Base-by-base conservation (phyloP, 2,113 vertebrate genomes). In the Desmodus rotundus region DNA sequence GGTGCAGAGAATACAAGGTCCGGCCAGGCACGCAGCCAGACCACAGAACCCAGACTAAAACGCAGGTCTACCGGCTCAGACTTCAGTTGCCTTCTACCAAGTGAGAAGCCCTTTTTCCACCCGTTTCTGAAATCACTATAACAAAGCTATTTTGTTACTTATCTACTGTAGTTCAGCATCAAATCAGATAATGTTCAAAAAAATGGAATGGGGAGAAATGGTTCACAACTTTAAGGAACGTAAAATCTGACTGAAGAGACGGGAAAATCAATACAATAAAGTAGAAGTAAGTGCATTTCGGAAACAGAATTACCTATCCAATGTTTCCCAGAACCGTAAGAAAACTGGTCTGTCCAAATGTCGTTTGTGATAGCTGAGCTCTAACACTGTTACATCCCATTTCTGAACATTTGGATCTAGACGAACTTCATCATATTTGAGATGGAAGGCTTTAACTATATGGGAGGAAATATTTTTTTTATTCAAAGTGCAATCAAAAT, bases 371-470 rank as follows among this genome's bases (percentile, higher is more conserved):
- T 99, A 99, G 98, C 99, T 99, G 78, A 99, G 98, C 96, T 99
- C 99, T 98, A 99, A 98, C 89, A 99, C 99, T 41, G 99, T 99
- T 15, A 99, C 99, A 50, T 99, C 99, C 99, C 99, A 99, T 92
- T 99, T 99, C 98, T 99, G 99, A 88, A 99, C 99, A 8, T 99
- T 99, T 92, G 99, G 99, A 98, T 99, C 99, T 36, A 98, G 99
- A 93, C 99, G 99, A 56, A 99, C 99, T 97, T 99, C 99, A 31
- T 99, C 99, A 2, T 99, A 99, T 74, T 99, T 99, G 95, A 99
- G 98, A 98, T 99, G 99, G 98, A 99, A 99, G 95, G 99, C 99
- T 99, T 99, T 99, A 98, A 99, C 99, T 99, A 96, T 12, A 97
- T 47, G 56, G 45, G 45, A 58, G 45, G 36, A 41, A 38, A 54